Percentiles rank a stretch among this genome's conserved stretches.
Conservation (phyloP, 2,113 vertebrate species). For the Pterophyllum scalare region DNA sequence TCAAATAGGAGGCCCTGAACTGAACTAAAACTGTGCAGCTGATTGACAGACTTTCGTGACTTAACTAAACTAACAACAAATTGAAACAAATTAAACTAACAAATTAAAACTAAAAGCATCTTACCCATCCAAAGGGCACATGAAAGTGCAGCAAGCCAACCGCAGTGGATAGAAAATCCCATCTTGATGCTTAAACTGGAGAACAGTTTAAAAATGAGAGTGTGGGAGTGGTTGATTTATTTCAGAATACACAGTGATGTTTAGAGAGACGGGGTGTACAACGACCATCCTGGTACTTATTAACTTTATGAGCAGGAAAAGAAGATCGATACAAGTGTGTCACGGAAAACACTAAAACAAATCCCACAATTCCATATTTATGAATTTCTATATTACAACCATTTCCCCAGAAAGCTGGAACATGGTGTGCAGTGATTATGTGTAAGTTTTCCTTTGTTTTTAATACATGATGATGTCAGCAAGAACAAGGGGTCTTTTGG, state of each 20-base stretch:
- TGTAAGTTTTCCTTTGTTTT: not conserved
- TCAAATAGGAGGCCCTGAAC: too few relatives aligned
- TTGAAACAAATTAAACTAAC: too few relatives aligned
- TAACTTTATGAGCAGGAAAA: slow-evolving; percentile 71
- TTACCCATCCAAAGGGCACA: slow-evolving; percentile 44
- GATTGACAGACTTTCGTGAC: too few relatives aligned
- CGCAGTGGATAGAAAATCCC: slow-evolving; percentile 33
- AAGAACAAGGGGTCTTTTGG: not conserved
- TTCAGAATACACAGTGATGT: not conserved
- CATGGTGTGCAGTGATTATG: not conserved
- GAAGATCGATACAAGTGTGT: slow-evolving; percentile 53
- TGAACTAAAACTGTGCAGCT: too few relatives aligned
- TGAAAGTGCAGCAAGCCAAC: slow-evolving; percentile 20
- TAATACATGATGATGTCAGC: not conserved
- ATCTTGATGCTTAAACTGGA: slow-evolving; percentile 48
- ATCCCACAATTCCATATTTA: not conserved
- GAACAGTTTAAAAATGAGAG: slow-evolving; percentile 4
- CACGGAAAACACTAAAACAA: not conserved
- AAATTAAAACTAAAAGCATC: slow-evolving; percentile 2
- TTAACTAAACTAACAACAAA: too few relatives aligned
- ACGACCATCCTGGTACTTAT: slow-evolving; percentile 65
- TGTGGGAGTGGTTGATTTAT: slow-evolving; percentile 22
- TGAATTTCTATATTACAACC: not conserved
- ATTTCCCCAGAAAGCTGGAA: not conserved
- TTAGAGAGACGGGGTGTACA: not conserved